Percentiles rank a stretch among this genome's conserved stretches.
These are phyloP conservation scores for Zootoca vivipara DNA, from an alignment of 2,113 vertebrate species.

Conservation along the genomic window DNA sequence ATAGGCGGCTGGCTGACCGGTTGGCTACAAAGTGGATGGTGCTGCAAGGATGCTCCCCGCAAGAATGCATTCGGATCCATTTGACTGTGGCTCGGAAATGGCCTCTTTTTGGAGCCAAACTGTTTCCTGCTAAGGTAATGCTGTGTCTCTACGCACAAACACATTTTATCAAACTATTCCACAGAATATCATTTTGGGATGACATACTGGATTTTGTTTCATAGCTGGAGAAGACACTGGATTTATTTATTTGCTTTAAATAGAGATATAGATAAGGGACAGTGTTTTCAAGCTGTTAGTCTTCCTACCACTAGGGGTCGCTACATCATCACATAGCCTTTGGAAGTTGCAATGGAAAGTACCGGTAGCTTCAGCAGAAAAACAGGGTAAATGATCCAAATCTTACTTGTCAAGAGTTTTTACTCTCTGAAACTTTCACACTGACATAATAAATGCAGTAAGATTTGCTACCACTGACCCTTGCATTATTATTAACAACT, in stretches of 20 bases:
- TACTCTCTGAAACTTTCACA: neutral
- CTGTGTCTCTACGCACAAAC: neutral
- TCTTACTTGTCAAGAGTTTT: neutral
- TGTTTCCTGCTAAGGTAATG: conserved; percentile 86
- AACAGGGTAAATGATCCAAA: neutral
- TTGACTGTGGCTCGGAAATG: conserved; percentile 88
- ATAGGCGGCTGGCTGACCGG: conserved; percentile 82
- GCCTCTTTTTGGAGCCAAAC: conserved; percentile 88
- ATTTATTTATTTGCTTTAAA: neutral
- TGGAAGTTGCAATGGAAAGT: neutral
- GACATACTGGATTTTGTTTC: neutral
- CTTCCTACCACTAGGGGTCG: conserved; percentile 45
- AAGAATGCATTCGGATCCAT: conserved; percentile 88
- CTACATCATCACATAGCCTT: conserved; percentile 20
- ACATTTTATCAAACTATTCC: neutral
- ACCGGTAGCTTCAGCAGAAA: neutral
- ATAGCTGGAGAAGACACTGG: neutral
- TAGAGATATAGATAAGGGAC: neutral
- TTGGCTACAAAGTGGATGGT: conserved; percentile 84
- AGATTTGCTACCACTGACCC: neutral
- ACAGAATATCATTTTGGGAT: neutral
- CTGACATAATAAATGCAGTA: neutral
- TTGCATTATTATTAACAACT: neutral
- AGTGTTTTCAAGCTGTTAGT: neutral
- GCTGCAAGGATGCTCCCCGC: conserved; percentile 81